Conservation (phyloP, 2,797 vertebrate genomes). For the Odontamblyopus lacepedii region DNA sequence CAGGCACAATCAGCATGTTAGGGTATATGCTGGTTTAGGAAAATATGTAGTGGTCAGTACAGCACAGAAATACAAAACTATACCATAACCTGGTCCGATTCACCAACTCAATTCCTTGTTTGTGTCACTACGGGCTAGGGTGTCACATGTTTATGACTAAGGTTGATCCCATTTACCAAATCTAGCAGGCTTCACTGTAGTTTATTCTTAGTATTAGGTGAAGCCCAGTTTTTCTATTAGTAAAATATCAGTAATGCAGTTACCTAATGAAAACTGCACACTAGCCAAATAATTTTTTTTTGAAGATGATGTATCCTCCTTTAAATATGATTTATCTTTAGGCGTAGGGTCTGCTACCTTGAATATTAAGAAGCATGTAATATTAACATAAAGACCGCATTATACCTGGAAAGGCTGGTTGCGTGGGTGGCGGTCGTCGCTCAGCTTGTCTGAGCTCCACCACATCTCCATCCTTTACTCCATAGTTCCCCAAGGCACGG, state of each 20-base stretch:
- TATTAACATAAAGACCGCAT: neutral
- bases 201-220: neutral
- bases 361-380: neutral
- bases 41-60: neutral
- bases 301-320: neutral
- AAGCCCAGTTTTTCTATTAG: neutral
- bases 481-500: constrained; percentile 91
- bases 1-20: constrained; percentile 11
- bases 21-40: neutral
- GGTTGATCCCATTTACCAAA: neutral
- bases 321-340: neutral
- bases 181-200: neutral
- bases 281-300: neutral
- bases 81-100: neutral
- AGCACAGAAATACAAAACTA: neutral
- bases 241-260: neutral
- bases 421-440: constrained; percentile 72
- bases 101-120: neutral
- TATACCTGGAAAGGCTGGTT: constrained; percentile 79
- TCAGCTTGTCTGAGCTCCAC: constrained; percentile 91
- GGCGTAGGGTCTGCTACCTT: neutral
- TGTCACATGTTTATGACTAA: neutral
- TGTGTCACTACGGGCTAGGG: neutral
- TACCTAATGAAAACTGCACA: neutral
- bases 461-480: constrained; percentile 95